phyloP scores from a whole-genome alignment of 2,113 vertebrate species.

The Alethe castanea region DNA sequence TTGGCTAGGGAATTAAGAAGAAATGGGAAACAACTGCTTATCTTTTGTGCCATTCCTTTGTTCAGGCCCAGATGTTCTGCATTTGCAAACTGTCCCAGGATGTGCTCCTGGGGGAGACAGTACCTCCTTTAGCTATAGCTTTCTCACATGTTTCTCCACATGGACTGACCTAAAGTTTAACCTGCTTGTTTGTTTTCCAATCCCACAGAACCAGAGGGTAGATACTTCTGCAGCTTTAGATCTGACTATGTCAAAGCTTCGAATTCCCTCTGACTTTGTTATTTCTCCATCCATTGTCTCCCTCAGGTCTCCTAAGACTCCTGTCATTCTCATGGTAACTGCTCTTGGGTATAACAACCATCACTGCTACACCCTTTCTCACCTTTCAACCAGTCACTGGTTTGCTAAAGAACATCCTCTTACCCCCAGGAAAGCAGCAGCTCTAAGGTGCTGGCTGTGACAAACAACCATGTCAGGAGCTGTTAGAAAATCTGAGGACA shows the following conservation, averaged over 20 bases:
- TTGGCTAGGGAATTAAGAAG: neutral
- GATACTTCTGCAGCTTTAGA: neutral
- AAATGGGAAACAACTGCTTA: neutral
- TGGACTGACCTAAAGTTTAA: neutral
- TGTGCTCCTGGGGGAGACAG: neutral
- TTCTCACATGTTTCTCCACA: neutral
- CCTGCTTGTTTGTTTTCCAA: neutral
- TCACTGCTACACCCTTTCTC: neutral
- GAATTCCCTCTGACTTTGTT: neutral
- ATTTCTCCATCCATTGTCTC: neutral
- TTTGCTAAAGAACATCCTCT: neutral
- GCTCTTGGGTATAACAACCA: accelerated
- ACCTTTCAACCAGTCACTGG: neutral
- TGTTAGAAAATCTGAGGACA: neutral
- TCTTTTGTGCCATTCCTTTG: neutral
- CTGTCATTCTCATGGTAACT: neutral
- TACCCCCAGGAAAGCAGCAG: neutral
- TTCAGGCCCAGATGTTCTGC: neutral
- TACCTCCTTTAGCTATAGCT: neutral
- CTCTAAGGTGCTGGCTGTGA: neutral
- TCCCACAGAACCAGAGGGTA: neutral
- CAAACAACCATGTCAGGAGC: neutral
- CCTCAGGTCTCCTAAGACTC: neutral
- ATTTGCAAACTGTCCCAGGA: neutral
- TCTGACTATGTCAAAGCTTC: neutral